These are phyloP conservation scores for Pantherophis guttatus DNA, from an alignment of 2,113 vertebrate genomes.

Conservation along the genomic window DNA sequence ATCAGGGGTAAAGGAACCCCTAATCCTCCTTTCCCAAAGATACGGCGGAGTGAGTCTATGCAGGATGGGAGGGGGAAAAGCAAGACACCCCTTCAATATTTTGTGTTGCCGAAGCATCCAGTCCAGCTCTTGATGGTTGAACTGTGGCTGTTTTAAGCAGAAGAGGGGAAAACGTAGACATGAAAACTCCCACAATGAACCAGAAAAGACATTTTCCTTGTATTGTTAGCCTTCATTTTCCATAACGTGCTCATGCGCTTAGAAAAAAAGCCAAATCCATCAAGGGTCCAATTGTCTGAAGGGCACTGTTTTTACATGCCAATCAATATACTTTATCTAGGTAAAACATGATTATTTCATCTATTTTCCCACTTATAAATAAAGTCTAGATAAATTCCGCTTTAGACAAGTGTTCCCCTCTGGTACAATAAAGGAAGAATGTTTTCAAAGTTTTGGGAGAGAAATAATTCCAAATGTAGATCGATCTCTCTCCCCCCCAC, in stretches of 20 bases:
- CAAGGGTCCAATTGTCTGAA: background rate
- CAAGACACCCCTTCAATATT: background rate
- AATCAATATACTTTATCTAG: background rate
- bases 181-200: background rate
- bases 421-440: background rate
- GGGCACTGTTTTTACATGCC: background rate
- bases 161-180: background rate
- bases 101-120: background rate
- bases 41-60: background rate
- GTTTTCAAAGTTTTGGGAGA: background rate
- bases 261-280: background rate
- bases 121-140: background rate
- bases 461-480: background rate
- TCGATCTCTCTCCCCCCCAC: too few species aligned
- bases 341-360: background rate
- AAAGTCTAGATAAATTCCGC: background rate
- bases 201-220: background rate
- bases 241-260: background rate
- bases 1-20: background rate
- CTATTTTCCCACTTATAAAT: background rate
- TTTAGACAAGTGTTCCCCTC: background rate
- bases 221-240: background rate
- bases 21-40: background rate
- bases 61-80: too few species aligned
- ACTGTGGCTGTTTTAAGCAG: background rate